Evolutionary conservation across 2,113 vertebrate species (phyloP), one percentile per base, ranked within the genome.

Genomic region (Brienomyrus longianalis): DNA sequence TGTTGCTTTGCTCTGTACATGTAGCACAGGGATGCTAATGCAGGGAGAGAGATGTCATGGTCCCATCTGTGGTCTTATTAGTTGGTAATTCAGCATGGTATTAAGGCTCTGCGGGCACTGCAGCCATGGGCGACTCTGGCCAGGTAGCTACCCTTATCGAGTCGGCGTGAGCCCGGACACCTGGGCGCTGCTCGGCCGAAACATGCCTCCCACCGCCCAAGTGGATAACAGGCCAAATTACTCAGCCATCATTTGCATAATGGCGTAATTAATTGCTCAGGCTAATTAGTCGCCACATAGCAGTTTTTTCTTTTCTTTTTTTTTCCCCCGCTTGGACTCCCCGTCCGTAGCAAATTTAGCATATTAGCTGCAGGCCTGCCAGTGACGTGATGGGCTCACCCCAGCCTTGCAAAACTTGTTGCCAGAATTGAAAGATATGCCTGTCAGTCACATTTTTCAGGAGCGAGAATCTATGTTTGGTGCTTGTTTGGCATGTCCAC

Each of bases 181-280:
- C 91, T 92, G 94, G 90, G 93, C 93, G 90, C 5, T 92, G 92
- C 92, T 92, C 95, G 1, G 17, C 52, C 87, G 5, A 27, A 15
- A 21, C 87, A 45, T 3, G 95, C 97, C 96, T 98, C 96, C 97
- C 97, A 97, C 96, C 97, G 97, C 96, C 96, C 97, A 96, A 96
- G 95, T 94, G 94, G 95, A 96, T 96, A 97, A 96, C 94, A 95
- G 93, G 95, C 92, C 96, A 96, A 97, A 98, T 97, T 97, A 97
- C 97, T 97, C 97, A 97, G 97, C 97, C 96, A 97, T 93, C 94
- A 99, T 99, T 99, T 98, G 97, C 98, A 98, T 98, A 98, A 96
- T 97, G 97, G 95, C 96, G 96, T 97, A 98, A 98, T 99, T 98
- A 98, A 98, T 98, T 99, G 94, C 97, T 95, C 97, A 96, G 97